phyloP scores from a whole-genome alignment of 1,140 invertebrate genomes.

The Drosophila melanogaster region Release_6_plus_ISO1_MT NT_033777.3:10098001-10098500 shows the following conservation, averaged over 20 bases:
- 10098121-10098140: background rate
- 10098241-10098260: conserved; percentile 30
- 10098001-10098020: conserved; percentile 40
- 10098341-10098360: conserved; percentile 49
- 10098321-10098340: conserved; percentile 65
- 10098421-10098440: background rate
- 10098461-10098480: conserved; percentile 78
- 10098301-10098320: conserved; percentile 56
- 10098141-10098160: background rate
- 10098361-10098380: conserved; percentile 61
- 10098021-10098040: conserved; percentile 32
- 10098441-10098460: conserved; percentile 3
- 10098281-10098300: conserved; percentile 64
- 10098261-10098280: conserved; percentile 50
- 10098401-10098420: conserved; percentile 52
- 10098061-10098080: conserved; percentile 30
- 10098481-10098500: conserved; percentile 79
- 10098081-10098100: conserved; percentile 10
- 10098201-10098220: too few species aligned
- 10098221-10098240: conserved; percentile 1
- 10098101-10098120: conserved; percentile 1
- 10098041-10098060: conserved; percentile 24
- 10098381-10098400: conserved; percentile 78
- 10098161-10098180: too few species aligned
- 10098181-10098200: too few species aligned